These are phyloP conservation scores for Mactromeris polynyma DNA, from an alignment of 2,888 invertebrate genomes.

Conservation along the genomic window DNA sequence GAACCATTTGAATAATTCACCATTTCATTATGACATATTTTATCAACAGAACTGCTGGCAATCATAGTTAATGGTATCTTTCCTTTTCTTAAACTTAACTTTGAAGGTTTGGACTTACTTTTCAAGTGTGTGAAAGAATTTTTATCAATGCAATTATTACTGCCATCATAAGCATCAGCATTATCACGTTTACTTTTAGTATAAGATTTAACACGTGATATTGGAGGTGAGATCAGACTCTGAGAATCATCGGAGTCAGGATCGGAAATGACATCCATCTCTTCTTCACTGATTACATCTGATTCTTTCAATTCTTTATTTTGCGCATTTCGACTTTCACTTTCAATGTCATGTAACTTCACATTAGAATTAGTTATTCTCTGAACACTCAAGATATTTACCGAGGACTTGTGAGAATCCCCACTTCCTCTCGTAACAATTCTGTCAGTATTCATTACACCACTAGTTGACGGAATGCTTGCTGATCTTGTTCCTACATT, in stretches of 20 bases:
- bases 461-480: background rate
- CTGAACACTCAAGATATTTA: background rate
- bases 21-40: background rate
- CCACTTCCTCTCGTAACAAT: background rate
- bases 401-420: background rate
- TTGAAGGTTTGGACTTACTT: conserved; percentile 16
- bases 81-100: conserved; percentile 28
- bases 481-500: background rate
- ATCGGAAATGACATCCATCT: conserved; percentile 18
- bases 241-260: conserved; percentile 49
- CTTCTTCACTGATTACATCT: background rate
- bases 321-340: background rate
- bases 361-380: background rate
- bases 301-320: background rate
- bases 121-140: conserved; percentile 7
- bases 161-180: background rate
- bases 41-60: background rate
- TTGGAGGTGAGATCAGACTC: conserved; percentile 42
- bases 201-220: background rate
- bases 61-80: conserved; percentile 21
- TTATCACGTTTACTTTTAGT: background rate
- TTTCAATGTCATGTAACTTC: background rate
- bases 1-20: background rate
- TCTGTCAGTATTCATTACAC: background rate
- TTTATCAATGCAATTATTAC: background rate